Percentiles rank a stretch among this genome's conserved stretches.
Evolutionary conservation across 2,888 invertebrate species (phyloP).

Genomic region (Creontiades dilutus): DNA sequence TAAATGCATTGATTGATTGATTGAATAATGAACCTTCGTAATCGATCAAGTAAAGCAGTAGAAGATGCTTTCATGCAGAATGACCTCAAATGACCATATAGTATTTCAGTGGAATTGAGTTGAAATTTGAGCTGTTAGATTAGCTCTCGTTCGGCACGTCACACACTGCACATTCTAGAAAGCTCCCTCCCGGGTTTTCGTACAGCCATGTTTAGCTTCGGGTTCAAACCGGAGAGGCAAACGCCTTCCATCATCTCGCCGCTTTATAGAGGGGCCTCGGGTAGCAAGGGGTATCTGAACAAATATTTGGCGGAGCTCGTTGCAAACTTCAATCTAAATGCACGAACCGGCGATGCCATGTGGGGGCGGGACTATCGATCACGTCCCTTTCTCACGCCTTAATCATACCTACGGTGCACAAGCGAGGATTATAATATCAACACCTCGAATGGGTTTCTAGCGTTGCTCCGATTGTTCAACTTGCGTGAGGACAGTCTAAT

Average conservation of each 20-base stretch:
- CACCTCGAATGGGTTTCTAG: neutral
- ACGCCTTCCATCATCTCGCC: neutral
- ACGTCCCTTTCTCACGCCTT: slow-evolving; percentile 16
- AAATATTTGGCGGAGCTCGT: slow-evolving; percentile 23
- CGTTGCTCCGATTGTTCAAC: neutral
- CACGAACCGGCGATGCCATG: neutral
- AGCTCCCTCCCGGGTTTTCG: no score
- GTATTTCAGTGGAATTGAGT: no score
- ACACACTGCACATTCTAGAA: no score
- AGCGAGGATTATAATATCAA: slow-evolving; percentile 27
- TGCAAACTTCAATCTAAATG: slow-evolving; percentile 13
- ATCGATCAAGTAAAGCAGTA: no score
- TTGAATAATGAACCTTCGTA: no score
- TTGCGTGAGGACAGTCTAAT: neutral
- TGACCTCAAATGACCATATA: no score
- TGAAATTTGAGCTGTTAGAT: no score
- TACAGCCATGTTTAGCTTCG: neutral
- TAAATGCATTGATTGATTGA: no score
- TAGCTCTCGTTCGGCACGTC: no score
- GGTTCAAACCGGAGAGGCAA: neutral
- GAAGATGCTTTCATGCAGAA: no score
- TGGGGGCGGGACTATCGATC: neutral
- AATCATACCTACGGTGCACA: neutral
- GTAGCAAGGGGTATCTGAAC: neutral
- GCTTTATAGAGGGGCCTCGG: neutral